Evolutionary conservation across 1,140 invertebrate species (phyloP), one percentile per base, ranked within the genome.

Genomic region (Lepidurus arcticus): DNA sequence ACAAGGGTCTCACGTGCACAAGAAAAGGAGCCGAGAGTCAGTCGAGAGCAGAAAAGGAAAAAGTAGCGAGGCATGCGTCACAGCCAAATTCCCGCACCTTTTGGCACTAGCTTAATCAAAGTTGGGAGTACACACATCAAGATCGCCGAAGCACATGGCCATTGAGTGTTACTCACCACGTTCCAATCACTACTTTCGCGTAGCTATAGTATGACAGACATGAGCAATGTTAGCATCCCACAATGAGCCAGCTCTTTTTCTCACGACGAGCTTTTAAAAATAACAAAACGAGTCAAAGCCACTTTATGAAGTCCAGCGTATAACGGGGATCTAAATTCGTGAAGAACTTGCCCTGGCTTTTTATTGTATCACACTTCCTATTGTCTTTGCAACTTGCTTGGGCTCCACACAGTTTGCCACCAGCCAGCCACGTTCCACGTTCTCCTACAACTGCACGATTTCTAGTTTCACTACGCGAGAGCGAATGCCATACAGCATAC

Each of bases 251-350:
- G 6, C 21, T 65, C 53, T 21, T 65, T 65, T 65, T 65, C 6
- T 4, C 21, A 16, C 6, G 3, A 8, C 21, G 16, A n/a, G 16
- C 21, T 65, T 65, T 65, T 1, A 65, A 65, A 65, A 65, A 65
- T 65, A 65, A 21, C 53, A 21, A 9, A 11, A 21, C 53, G 16
- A 7, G 8, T n/a, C 53, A 65, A 21, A 65, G 13, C 53, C 16
- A 65, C 53, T 65, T 65, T 65, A 6, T 7, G 53, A 65, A 65
- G 21, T 21, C 34, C 34, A 34, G 34, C 34, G 34, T 34, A 34
- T 65, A 65, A 65, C 53, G 53, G 53, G 53, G 53, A 47, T 47
- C 45, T 65, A 65, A 65, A 65, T 65, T 65, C 53, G n/a, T 65
- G 53, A n/a, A 65, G 6, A 65, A 65, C 53, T 65, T 65, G 53